Base-by-base conservation (phyloP, 2,797 vertebrate genomes). In the Pseudopleuronectes americanus region DNA sequence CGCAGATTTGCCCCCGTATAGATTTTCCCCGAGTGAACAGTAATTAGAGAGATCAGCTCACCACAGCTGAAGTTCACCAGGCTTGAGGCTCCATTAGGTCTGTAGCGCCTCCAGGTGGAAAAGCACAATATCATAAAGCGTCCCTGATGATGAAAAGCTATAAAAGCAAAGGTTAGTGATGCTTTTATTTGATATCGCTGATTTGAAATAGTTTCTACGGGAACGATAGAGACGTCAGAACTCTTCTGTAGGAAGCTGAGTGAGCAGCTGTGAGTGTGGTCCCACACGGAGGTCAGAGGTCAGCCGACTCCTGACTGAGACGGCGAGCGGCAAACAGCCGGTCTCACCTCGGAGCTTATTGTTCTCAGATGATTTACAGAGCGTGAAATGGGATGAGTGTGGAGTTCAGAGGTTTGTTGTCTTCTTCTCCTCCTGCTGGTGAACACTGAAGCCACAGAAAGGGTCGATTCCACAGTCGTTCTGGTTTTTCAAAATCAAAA, bases 91-190 rank as follows among this genome's bases (percentile, higher is more conserved):
- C 2, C n/a, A 26, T 47, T 1, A 64, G 68, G 85, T 75, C 78
- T 87, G 73, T 41, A 89, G 87, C 71, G 68, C 87, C 91, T 83
- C 85, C 89, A 43, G 64, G 57, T 88, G 90, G 85, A 74, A 8
- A n/a, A 45, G 7, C 16, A 43, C 0, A 16, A 14, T 6, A 23
- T 33, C 17, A 19, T 53, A 14, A 17, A n/a, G 45, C n/a, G 12
- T n/a, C 16, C 43, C 17, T n/a, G 45, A 47, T 45, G 14, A 45
- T 47, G 12, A 43, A 43, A 16, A 17, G 16, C 16, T 43, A 43
- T 14, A 43, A 7, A 19, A 6, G 19, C 43, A 45, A 45, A 45
- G 43, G 10, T 13, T 12, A 12, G 3, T 38, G 36, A 38, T 13
- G 36, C 36, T 38, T 38, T 36, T 2, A 10, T 36, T 52, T 52